phyloP scores from a whole-genome alignment of 2,113 vertebrate genomes.

The Miniopterus natalensis region DNA sequence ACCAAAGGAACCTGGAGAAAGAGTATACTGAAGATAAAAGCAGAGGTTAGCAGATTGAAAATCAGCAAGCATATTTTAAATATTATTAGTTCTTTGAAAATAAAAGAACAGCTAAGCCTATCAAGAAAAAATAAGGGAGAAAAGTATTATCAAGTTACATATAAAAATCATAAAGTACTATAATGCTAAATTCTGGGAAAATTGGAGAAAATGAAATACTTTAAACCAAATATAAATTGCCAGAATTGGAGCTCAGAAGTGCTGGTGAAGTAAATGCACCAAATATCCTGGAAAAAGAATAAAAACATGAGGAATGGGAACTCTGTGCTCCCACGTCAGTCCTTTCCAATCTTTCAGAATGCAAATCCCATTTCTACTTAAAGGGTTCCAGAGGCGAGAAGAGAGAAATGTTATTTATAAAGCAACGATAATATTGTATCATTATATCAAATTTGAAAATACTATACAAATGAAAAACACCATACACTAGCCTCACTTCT shows the following conservation, averaged over 20 bases:
- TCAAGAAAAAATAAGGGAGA: not conserved
- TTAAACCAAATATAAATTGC: not conserved
- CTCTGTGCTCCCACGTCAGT: fast-evolving
- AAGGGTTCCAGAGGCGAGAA: not conserved
- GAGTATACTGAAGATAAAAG: not conserved
- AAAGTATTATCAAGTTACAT: not conserved
- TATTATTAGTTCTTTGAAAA: not conserved
- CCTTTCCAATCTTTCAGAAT: not conserved
- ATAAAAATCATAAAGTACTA: not conserved
- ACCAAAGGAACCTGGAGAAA: not conserved
- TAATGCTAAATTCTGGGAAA: not conserved
- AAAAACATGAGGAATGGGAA: fast-evolving
- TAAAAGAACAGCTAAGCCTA: not conserved
- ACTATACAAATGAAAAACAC: not conserved
- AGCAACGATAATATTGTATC: not conserved
- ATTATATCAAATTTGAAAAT: not conserved
- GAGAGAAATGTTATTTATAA: not conserved
- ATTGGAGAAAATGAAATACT: not conserved
- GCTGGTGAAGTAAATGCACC: not conserved
- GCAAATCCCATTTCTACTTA: not conserved
- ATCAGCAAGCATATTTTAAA: not conserved
- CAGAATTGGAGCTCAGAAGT: not conserved
- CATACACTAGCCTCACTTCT: not conserved
- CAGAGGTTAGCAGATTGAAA: not conserved
- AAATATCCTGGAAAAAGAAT: not conserved